These are phyloP conservation scores for Halesus radiatus DNA, from an alignment of 1,140 invertebrate species.

Conservation along the genomic window DNA sequence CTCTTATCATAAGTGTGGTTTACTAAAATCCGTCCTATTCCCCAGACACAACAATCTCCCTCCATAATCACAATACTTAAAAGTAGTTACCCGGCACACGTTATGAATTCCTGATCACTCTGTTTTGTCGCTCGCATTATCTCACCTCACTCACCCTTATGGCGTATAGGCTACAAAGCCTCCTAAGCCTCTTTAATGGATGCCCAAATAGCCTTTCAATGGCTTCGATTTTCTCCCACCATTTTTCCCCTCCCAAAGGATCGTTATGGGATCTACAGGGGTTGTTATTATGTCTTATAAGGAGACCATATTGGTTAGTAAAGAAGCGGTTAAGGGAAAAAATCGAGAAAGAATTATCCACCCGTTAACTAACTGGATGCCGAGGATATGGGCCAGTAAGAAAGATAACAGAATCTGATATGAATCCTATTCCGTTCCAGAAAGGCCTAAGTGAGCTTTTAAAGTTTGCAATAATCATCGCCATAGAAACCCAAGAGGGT, in stretches of 20 bases:
- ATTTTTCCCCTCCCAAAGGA: conserved; percentile 16
- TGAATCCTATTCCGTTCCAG: too few species aligned
- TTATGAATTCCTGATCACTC: conserved; percentile 12
- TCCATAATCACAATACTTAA: too few species aligned
- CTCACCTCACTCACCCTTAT: not conserved
- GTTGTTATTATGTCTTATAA: conserved; percentile 28
- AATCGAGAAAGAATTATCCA: not conserved
- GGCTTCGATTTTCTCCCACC: conserved; percentile 21
- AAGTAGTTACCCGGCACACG: not conserved
- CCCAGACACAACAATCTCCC: not conserved
- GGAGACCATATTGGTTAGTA: not conserved
- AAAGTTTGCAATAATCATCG: too few species aligned
- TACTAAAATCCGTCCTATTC: too few species aligned
- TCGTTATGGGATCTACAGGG: conserved; percentile 21
- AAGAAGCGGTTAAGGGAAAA: not conserved
- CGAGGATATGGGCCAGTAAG: too few species aligned
- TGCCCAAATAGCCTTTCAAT: conserved; percentile 38
- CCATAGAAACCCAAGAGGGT: too few species aligned
- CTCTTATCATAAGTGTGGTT: too few species aligned
- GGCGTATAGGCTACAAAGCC: not conserved
- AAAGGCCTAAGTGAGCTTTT: too few species aligned
- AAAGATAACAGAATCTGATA: too few species aligned
- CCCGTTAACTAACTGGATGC: not conserved
- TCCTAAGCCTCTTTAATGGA: conserved; percentile 24
- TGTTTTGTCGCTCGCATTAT: conserved; percentile 5